Base-by-base conservation (phyloP, 1,140 invertebrate genomes). In the Cydia splendana region DNA sequence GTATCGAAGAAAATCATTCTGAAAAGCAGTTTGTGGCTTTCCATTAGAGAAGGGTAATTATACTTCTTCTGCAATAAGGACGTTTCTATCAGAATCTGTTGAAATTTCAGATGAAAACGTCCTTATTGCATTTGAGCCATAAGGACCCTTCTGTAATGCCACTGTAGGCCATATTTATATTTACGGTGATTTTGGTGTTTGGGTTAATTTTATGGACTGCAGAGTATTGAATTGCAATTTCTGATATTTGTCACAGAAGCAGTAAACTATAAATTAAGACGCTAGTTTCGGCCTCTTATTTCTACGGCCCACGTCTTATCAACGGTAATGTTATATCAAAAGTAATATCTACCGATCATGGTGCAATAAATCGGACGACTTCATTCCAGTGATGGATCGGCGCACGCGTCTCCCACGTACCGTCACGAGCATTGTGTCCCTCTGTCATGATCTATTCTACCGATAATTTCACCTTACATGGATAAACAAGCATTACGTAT, bases 361-460 rank as follows among this genome's bases (percentile, higher is more conserved):
- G n/a, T 75, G 74, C 75, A 77, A 82, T 84, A 83, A 84, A 84
- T 88, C 84, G 80, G 80, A 87, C 84, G 82, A 84, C 82, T 84
- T 83, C 82, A 87, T 87, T 87, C 13, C 24, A 71, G 81, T 87
- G 87, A 88, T 88, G 78, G 86, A 88, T 87, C 78, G 81, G 77
- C 74, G 80, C 78, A 75, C 74, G 80, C 79, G 77, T 87, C 87
- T 87, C 85, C 85, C 85, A 84, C 85, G 84, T 82, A 77, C 78
- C 74, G 79, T 83, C 85, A 87, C 86, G 86, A 79, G 78, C 78
- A 78, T 79, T 79, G 80, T 77, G 77, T 78, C 79, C 79, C 48
- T 78, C 75, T 77, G 80, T 78, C 76, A 67, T 75, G 77, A 84
- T 80, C 79, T 78, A 77, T 77, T 77, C 76, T 57, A 74, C 65